A percentile compares a stretch with the other conserved stretches of the same genome.
Conservation (phyloP, 1,140 invertebrate genomes). For the Atta cephalotes region DNA sequence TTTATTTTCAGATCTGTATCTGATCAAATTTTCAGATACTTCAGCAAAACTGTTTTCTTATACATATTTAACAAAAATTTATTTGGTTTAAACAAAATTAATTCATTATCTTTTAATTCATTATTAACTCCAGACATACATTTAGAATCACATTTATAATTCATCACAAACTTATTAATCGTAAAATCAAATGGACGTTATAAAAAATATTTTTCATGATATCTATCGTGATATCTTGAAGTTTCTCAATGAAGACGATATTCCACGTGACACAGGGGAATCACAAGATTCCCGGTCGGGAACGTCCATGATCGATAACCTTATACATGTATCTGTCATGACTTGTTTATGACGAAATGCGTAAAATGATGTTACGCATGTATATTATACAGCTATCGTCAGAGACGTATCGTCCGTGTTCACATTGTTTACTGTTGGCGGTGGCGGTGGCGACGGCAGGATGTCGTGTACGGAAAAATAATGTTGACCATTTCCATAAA, state of each 20-base stretch:
- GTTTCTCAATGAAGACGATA: background rate
- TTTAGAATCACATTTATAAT: background rate
- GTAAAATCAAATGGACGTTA: background rate
- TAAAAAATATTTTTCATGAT: background rate
- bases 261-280: background rate
- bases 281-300: background rate
- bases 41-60: too few species aligned
- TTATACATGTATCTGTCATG: background rate
- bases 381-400: background rate
- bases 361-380: background rate
- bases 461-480: constrained; percentile 54
- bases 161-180: background rate
- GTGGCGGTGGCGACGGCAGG: background rate
- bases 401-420: constrained; percentile 7
- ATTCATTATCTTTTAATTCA: background rate
- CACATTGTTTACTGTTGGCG: constrained; percentile 45
- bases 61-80: background rate
- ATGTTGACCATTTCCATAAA: constrained; percentile 64
- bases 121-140: too few species aligned
- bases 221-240: background rate
- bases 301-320: background rate
- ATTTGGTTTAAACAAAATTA: background rate
- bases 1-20: too few species aligned
- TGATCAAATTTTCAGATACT: too few species aligned
- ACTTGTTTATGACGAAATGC: constrained; percentile 13